Evolutionary conservation across 2,888 invertebrate species (phyloP).

Genomic region (Yponomeuta malinellus): DNA sequence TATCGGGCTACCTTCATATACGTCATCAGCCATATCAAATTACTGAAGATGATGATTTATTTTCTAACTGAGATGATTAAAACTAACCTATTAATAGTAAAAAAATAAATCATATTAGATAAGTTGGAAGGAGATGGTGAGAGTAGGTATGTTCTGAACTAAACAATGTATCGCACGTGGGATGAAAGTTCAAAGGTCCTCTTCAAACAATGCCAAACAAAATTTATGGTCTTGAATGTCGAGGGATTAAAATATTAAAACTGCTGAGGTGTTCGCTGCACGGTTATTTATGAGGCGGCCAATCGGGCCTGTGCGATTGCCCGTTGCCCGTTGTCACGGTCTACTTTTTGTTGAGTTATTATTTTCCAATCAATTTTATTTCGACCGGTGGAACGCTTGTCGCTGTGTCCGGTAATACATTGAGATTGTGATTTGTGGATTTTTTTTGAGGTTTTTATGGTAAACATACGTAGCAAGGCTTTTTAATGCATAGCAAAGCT

Average conservation of each 20-base stretch:
- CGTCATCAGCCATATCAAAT: too few relatives aligned
- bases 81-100: too few relatives aligned
- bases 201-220: conserved; percentile 47
- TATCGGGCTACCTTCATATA: too few relatives aligned
- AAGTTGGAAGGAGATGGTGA: too few relatives aligned
- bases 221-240: conserved; percentile 49
- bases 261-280: conserved; percentile 60
- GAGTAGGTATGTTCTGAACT: too few relatives aligned
- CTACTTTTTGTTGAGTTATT: conserved; percentile 1
- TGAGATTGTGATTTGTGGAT: background rate
- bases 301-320: conserved; percentile 4
- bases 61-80: too few relatives aligned
- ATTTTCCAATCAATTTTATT: conserved; percentile 2
- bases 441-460: background rate
- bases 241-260: conserved; percentile 64
- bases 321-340: background rate
- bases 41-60: too few relatives aligned
- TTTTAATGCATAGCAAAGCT: too few relatives aligned
- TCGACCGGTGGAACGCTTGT: background rate
- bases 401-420: background rate
- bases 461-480: too few relatives aligned
- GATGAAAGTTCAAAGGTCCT: conserved; percentile 21
- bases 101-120: too few relatives aligned
- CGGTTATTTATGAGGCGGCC: conserved; percentile 47
- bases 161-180: background rate